phyloP scores from a whole-genome alignment of 2,888 invertebrate genomes.

The Trichopoda pennipes region DNA sequence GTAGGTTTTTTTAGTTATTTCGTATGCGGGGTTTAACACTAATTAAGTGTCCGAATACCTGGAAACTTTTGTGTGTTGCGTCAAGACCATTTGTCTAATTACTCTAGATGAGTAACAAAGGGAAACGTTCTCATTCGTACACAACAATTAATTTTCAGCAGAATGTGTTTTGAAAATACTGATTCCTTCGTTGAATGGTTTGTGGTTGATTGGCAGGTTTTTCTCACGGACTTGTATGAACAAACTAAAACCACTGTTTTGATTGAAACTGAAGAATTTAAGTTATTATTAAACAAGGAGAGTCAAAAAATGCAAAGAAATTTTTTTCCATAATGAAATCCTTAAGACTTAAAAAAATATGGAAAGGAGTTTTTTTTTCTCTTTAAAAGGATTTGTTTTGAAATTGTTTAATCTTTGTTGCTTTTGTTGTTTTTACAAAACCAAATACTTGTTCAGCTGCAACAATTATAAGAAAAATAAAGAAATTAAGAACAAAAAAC shows the following conservation, averaged over 20 bases:
- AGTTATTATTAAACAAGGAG: slow-evolving; percentile 21
- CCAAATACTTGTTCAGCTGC: slow-evolving; percentile 1
- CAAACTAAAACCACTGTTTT: not conserved
- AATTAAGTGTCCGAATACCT: too few species aligned
- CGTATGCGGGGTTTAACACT: too few species aligned
- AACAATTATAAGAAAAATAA: slow-evolving; percentile 15
- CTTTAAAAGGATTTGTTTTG: not conserved
- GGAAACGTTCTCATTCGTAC: not conserved
- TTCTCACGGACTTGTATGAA: not conserved
- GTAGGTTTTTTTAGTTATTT: too few species aligned
- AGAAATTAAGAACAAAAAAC: slow-evolving; percentile 29
- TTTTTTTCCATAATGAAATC: not conserved
- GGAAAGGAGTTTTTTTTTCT: not conserved
- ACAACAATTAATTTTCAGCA: not conserved
- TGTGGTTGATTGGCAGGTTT: slow-evolving; percentile 1
- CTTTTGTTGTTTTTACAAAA: not conserved
- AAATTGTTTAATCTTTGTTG: not conserved
- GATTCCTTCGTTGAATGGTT: slow-evolving; percentile 9
- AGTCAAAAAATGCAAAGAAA: slow-evolving; percentile 4
- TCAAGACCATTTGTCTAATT: slow-evolving; percentile 5
- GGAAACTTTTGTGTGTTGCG: not conserved
- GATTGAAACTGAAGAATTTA: slow-evolving; percentile 24
- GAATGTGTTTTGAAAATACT: slow-evolving; percentile 24
- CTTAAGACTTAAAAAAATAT: not conserved
- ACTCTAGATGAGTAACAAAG: not conserved